Evolutionary conservation across 2,113 vertebrate species (phyloP).

Genomic region (Tachysurus vachellii): DNA sequence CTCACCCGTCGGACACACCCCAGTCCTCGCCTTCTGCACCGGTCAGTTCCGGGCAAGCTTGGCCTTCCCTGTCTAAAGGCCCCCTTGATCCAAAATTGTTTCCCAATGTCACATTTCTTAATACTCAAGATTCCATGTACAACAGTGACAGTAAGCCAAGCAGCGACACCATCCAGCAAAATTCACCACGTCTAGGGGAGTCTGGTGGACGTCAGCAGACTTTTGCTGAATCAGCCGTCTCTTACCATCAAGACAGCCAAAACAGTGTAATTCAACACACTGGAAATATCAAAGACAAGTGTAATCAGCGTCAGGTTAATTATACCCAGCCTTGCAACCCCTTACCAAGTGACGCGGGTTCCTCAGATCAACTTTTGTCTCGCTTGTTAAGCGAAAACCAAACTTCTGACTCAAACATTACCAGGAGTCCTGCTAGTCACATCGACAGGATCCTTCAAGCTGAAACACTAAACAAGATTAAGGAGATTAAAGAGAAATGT

Average conservation of each 20-base stretch:
- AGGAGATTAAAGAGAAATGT: constrained; percentile 47
- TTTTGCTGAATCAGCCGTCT: constrained; percentile 60
- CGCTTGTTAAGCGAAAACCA: constrained; percentile 74
- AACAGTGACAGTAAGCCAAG: constrained; percentile 70
- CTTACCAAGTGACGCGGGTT: constrained; percentile 64
- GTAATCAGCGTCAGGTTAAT: constrained; percentile 62
- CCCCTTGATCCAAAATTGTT: constrained; percentile 71
- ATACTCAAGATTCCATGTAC: constrained; percentile 67
- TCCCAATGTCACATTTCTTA: constrained; percentile 72
- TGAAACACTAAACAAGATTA: constrained; percentile 57
- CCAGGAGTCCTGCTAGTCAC: constrained; percentile 48
- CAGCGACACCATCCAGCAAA: constrained; percentile 83
- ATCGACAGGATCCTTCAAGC: constrained; percentile 50
- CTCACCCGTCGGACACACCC: constrained; percentile 73
- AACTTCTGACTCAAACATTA: constrained; percentile 50
- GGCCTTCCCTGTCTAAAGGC: constrained; percentile 74
- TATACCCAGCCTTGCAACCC: constrained; percentile 73
- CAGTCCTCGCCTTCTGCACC: constrained; percentile 68
- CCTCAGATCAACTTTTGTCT: constrained; percentile 70
- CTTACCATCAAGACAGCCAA: constrained; percentile 56
- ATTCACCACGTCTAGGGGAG: constrained; percentile 77
- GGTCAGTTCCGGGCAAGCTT: constrained; percentile 74
- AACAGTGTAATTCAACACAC: constrained; percentile 73
- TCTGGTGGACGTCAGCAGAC: constrained; percentile 69
- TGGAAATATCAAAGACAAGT: constrained; percentile 61